A percentile compares a stretch with the other conserved stretches of the same genome.
These are phyloP conservation scores for Anolis sagrei DNA, from an alignment of 2,113 vertebrate species.

Conservation along the genomic window DNA sequence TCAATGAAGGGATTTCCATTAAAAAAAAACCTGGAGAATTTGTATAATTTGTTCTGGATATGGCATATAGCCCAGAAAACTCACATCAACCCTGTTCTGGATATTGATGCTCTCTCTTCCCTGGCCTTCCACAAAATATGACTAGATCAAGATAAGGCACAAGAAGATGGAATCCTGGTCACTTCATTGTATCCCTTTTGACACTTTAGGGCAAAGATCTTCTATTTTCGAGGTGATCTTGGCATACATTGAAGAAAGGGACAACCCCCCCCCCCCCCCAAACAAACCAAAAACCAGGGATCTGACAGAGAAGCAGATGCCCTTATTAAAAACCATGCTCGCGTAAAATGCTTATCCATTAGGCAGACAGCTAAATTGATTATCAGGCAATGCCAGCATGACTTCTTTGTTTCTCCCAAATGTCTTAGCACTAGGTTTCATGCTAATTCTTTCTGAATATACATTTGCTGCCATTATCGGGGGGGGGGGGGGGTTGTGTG, in stretches of 20 bases:
- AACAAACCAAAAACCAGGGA: slow-evolving; percentile 53
- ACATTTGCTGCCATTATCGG: background rate
- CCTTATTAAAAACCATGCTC: background rate
- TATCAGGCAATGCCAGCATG: background rate
- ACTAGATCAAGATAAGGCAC: fast-evolving
- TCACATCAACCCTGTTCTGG: no score
- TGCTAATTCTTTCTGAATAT: background rate
- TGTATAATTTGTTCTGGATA: no score
- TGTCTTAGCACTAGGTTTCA: background rate
- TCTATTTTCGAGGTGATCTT: slow-evolving; percentile 37
- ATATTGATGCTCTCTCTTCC: fast-evolving
- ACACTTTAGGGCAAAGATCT: slow-evolving; percentile 1
- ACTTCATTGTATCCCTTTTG: background rate
- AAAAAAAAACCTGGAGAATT: no score
- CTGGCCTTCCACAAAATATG: fast-evolving
- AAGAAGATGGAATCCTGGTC: background rate
- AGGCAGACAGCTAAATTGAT: slow-evolving; percentile 19
- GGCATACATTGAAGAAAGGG: slow-evolving; percentile 37
- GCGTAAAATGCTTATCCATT: slow-evolving; percentile 35
- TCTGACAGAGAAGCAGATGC: slow-evolving; percentile 24
- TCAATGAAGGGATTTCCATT: no score
- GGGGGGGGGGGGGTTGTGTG: no score
- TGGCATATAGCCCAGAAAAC: no score
- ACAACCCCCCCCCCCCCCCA: no score
- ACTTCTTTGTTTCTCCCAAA: slow-evolving; percentile 56